Evolutionary conservation across 1,140 invertebrate species (phyloP).

Genomic region (Zaprionus kolodkinae): DNA sequence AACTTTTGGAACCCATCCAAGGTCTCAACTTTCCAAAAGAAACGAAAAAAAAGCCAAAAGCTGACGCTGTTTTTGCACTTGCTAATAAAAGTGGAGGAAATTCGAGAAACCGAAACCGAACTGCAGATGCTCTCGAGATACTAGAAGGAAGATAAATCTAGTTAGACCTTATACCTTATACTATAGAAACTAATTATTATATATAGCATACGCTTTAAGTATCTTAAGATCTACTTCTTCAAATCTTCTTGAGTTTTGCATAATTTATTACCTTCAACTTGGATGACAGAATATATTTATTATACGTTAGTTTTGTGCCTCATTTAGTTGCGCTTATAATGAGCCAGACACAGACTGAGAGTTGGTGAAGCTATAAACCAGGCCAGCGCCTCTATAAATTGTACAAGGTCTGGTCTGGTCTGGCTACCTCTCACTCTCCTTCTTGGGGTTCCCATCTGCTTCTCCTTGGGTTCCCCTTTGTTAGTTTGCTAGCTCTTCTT

Average conservation of each 20-base stretch:
- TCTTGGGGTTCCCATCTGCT: too few relatives aligned
- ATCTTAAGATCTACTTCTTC: background rate
- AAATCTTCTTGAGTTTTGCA: background rate
- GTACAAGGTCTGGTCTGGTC: conserved; percentile 18
- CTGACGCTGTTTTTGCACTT: conserved; percentile 16
- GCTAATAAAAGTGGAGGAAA: conserved; percentile 2
- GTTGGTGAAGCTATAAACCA: conserved; percentile 49
- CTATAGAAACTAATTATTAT: too few relatives aligned
- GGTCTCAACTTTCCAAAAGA: conserved; percentile 25
- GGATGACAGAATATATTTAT: background rate
- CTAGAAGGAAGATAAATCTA: too few relatives aligned
- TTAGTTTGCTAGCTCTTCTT: too few relatives aligned
- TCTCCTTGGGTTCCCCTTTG: too few relatives aligned
- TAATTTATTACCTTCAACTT: background rate
- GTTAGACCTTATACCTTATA: too few relatives aligned
- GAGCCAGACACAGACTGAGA: conserved; percentile 40
- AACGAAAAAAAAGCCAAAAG: conserved; percentile 16
- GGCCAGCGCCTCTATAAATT: conserved; percentile 53
- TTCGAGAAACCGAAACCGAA: background rate
- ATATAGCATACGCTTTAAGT: too few relatives aligned
- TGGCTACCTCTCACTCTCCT: conserved; percentile 3
- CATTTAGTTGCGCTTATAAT: conserved; percentile 18
- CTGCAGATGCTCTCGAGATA: background rate
- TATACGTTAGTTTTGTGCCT: background rate
- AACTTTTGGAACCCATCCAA: conserved; percentile 46